A percentile compares a stretch with the other conserved stretches of the same genome.
These are phyloP conservation scores for Clangula hyemalis DNA, from an alignment of 2,797 vertebrate species.

Conservation along the genomic window DNA sequence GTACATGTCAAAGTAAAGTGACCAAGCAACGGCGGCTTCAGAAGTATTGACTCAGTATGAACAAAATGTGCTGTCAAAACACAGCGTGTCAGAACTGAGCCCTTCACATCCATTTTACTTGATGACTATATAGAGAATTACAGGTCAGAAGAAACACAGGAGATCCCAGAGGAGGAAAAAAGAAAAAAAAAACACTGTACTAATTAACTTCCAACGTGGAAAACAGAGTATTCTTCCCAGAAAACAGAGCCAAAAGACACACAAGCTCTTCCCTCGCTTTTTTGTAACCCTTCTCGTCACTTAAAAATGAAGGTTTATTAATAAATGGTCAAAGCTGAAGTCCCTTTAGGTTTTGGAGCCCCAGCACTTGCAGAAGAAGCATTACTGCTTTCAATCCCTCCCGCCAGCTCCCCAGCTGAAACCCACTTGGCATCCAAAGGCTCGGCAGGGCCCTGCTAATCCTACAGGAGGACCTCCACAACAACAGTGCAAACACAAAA, in stretches of 20 bases:
- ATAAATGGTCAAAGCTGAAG: not conserved
- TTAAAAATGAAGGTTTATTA: not conserved
- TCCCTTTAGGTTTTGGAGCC: not conserved
- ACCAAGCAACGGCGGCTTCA: slow-evolving; percentile 62
- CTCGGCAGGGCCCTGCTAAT: slow-evolving; percentile 58
- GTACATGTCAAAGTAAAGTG: slow-evolving; percentile 61
- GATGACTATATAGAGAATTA: slow-evolving; percentile 61
- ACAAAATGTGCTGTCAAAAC: slow-evolving; percentile 72
- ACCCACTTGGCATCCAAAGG: slow-evolving; percentile 70
- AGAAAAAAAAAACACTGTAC: not conserved
- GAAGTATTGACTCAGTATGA: slow-evolving; percentile 68
- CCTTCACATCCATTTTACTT: slow-evolving; percentile 49
- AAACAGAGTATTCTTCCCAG: slow-evolving; percentile 4
- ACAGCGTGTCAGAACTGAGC: slow-evolving; percentile 57
- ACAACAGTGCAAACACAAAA: slow-evolving; percentile 74
- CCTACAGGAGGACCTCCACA: slow-evolving; percentile 29
- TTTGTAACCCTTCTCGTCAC: not conserved
- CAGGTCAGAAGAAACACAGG: slow-evolving; percentile 54
- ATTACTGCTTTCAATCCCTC: slow-evolving; percentile 67
- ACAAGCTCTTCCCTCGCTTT: not conserved
- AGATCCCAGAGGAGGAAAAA: slow-evolving; percentile 20
- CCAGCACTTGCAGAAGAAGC: not conserved
- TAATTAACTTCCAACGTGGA: slow-evolving; percentile 12
- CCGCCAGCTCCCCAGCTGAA: slow-evolving; percentile 78
- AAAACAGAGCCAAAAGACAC: not conserved